Conservation (phyloP, 2,113 vertebrate species). For the Micronisus gabar region DNA sequence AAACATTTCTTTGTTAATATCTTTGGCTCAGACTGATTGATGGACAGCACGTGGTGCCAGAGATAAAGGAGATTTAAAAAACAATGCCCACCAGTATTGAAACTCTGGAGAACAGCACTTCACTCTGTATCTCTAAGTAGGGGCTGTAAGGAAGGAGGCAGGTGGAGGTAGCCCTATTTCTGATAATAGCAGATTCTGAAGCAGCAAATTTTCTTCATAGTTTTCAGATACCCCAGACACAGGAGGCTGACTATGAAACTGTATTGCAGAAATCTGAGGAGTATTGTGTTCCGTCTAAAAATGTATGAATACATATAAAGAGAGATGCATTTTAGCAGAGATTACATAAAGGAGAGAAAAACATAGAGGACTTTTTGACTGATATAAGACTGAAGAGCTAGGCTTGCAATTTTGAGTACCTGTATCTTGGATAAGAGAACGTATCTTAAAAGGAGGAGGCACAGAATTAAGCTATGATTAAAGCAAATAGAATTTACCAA, state of each 20-base stretch:
- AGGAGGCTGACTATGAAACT: not conserved
- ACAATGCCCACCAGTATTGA: not conserved
- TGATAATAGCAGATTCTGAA: not conserved
- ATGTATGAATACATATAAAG: not conserved
- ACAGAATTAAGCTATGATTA: constrained; percentile 7
- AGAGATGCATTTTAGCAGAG: not conserved
- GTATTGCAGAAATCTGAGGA: not conserved
- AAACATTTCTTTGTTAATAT: not conserved
- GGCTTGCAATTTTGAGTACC: not conserved
- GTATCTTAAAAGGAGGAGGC: not conserved
- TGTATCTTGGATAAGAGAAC: not conserved
- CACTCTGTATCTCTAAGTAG: not conserved
- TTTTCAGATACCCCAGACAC: not conserved
- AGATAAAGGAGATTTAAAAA: not conserved
- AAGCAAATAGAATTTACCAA: constrained; percentile 11
- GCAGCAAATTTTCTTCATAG: not conserved
- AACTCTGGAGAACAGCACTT: not conserved
- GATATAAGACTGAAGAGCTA: not conserved
- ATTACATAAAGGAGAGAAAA: not conserved
- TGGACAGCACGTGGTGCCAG: not conserved
- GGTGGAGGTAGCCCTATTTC: not conserved
- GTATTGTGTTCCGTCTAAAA: not conserved
- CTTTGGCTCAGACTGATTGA: not conserved
- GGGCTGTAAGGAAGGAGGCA: not conserved
- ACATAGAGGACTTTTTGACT: not conserved